Evolutionary conservation across 2,888 invertebrate species (phyloP).

Genomic region (Chloroclysta siterata): DNA sequence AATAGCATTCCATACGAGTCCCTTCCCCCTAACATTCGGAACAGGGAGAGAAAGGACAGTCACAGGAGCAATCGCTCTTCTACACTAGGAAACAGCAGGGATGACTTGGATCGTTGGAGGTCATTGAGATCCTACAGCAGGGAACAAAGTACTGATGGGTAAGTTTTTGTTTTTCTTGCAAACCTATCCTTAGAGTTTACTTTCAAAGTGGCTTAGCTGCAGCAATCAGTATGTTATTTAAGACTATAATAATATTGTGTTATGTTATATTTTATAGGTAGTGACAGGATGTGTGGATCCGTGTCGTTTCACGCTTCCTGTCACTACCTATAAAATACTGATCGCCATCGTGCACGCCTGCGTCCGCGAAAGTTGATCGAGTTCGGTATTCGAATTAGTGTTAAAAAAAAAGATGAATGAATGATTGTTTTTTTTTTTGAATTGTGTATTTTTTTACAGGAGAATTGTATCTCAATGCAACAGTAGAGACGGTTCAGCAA

Average conservation of each 20-base stretch:
- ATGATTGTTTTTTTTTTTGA: not conserved
- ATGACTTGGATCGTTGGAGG: slow-evolving; percentile 79
- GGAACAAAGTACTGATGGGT: slow-evolving; percentile 82
- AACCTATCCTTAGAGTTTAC: not conserved
- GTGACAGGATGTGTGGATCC: no score
- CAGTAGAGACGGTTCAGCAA: slow-evolving; percentile 73
- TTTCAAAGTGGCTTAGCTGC: not conserved
- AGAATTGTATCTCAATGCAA: slow-evolving; percentile 79
- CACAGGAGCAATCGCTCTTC: slow-evolving; percentile 78
- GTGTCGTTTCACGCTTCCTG: no score
- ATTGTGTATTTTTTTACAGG: slow-evolving; percentile 53
- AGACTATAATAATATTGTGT: no score
- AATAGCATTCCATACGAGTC: slow-evolving; percentile 73
- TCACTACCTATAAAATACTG: no score
- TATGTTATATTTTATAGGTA: no score
- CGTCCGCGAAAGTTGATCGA: no score
- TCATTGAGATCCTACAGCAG: slow-evolving; percentile 78
- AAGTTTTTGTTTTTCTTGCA: slow-evolving; percentile 27
- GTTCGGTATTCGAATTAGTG: no score
- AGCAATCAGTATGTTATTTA: no score
- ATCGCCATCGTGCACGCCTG: no score
- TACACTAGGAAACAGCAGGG: slow-evolving; percentile 77
- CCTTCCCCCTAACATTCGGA: slow-evolving; percentile 59
- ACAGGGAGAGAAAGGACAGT: slow-evolving; percentile 71
- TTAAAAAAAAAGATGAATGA: no score